Percentiles rank a stretch among this genome's conserved stretches.
These are phyloP conservation scores for Chromis chromis DNA, from an alignment of 2,797 vertebrate species.

Conservation along the genomic window DNA sequence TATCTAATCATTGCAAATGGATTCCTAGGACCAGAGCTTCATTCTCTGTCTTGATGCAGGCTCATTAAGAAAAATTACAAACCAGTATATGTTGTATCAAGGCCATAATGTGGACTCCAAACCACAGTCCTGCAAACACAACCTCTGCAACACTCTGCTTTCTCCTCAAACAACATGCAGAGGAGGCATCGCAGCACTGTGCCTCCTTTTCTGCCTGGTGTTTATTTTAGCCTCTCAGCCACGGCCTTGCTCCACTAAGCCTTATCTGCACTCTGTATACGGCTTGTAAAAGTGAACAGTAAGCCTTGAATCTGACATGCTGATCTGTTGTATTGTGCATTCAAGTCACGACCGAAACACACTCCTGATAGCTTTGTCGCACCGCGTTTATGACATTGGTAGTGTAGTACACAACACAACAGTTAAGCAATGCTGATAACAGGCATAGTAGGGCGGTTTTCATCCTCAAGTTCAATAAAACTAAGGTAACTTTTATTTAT, in stretches of 20 bases:
- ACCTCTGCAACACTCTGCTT: not conserved
- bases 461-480: not conserved
- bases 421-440: not conserved
- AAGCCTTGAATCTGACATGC: slow-evolving; percentile 7
- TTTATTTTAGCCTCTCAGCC: slow-evolving; percentile 32
- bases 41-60: not conserved
- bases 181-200: slow-evolving; percentile 24
- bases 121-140: slow-evolving; percentile 13
- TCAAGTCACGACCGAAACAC: slow-evolving; percentile 4
- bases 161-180: slow-evolving; percentile 28
- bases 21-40: not conserved
- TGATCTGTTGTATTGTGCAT: slow-evolving; percentile 1
- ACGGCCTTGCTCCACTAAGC: not conserved
- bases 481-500: too few species aligned
- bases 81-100: not conserved
- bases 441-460: not conserved
- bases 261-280: not conserved
- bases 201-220: slow-evolving; percentile 13
- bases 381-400: not conserved
- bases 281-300: not conserved
- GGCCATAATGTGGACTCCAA: not conserved
- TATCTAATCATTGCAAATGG: not conserved
- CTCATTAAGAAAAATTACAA: slow-evolving; percentile 15
- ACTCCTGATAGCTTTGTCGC: not conserved
- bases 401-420: not conserved